Evolutionary conservation across 2,113 vertebrate genomes (phyloP).

Genomic region (Brevimyrus niger): DNA sequence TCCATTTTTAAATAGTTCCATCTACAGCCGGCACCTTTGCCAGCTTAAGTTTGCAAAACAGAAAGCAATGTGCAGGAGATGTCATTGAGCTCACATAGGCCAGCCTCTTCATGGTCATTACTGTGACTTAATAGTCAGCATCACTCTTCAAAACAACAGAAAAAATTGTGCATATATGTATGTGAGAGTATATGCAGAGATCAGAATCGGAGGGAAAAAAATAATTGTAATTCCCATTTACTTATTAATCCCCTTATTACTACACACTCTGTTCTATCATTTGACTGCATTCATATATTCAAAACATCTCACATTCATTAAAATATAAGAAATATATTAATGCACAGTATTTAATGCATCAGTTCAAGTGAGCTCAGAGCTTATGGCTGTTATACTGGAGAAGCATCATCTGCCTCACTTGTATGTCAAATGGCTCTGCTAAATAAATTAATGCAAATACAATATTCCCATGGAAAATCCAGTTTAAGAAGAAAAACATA

Average conservation of each 20-base stretch:
- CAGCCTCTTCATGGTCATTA: not conserved
- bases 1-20: not conserved
- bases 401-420: not conserved
- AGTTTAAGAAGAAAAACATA: not conserved
- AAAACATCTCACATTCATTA: not conserved
- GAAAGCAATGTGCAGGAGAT: not conserved
- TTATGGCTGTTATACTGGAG: not conserved
- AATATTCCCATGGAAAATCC: not conserved
- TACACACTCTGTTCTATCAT: not conserved
- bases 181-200: not conserved
- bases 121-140: not conserved
- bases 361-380: not conserved
- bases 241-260: not conserved
- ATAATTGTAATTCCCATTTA: not conserved
- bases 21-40: not conserved
- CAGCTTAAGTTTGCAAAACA: not conserved
- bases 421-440: not conserved
- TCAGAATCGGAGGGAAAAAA: not conserved
- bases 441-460: not conserved
- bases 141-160: not conserved
- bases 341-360: not conserved
- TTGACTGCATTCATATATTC: not conserved
- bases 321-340: not conserved
- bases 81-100: not conserved
- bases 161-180: not conserved